These are phyloP conservation scores for Caenorhabditis macrosperma DNA, from an alignment of 2,888 invertebrate species.

Conservation along the genomic window DNA sequence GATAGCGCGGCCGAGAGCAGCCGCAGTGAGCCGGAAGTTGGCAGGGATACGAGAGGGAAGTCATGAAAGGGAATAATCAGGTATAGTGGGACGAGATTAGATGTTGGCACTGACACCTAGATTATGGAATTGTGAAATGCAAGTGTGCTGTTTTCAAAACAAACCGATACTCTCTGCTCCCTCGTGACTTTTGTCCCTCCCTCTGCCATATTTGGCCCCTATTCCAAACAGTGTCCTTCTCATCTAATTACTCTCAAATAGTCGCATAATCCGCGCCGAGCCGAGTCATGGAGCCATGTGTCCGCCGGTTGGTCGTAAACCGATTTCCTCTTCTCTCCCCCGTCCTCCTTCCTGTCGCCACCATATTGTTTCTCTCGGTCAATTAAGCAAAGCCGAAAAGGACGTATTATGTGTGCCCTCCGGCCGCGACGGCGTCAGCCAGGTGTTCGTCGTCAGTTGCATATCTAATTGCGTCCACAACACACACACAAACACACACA, in stretches of 20 bases:
- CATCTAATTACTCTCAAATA: not conserved
- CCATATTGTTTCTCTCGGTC: slow-evolving; percentile 58
- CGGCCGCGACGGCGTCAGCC: slow-evolving; percentile 39
- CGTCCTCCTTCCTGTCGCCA: slow-evolving; percentile 6
- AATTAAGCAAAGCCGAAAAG: slow-evolving; percentile 58
- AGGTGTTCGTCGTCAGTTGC: slow-evolving; percentile 52
- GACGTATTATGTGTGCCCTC: slow-evolving; percentile 23
- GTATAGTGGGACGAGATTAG: slow-evolving; percentile 19
- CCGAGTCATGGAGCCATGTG: slow-evolving; percentile 58
- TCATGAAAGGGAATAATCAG: slow-evolving; percentile 21
- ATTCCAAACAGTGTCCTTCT: slow-evolving; percentile 19
- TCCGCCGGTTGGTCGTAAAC: slow-evolving; percentile 39
- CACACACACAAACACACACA: not conserved
- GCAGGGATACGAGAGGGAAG: not conserved
- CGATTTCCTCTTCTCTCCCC: slow-evolving; percentile 50
- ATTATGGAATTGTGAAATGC: too few species aligned
- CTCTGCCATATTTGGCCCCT: too few species aligned
- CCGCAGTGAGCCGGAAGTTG: not conserved
- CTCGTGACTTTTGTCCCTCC: too few species aligned
- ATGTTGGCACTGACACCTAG: too few species aligned
- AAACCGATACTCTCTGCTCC: too few species aligned
- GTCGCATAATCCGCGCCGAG: slow-evolving; percentile 40
- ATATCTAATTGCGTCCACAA: slow-evolving; percentile 50
- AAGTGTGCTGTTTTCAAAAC: too few species aligned
- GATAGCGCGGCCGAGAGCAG: slow-evolving; percentile 21